Evolutionary conservation across 2,797 vertebrate genomes (phyloP).

Genomic region (Botia kubotai): DNA sequence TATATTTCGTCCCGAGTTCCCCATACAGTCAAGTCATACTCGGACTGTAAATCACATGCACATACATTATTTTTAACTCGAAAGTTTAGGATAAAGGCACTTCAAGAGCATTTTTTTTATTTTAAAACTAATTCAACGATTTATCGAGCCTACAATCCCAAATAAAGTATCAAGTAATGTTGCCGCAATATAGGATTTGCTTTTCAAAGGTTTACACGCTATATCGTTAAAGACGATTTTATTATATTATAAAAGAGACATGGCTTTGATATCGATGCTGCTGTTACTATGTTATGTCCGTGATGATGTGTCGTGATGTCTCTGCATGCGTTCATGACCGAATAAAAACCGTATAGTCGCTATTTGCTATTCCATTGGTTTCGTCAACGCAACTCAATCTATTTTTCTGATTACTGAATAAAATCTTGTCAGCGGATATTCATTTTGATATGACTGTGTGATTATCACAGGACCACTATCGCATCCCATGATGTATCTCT

Average conservation of each 20-base stretch:
- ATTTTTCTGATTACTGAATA: neutral
- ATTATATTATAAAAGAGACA: neutral
- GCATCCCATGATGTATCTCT: neutral
- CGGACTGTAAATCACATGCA: neutral
- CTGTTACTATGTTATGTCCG: neutral
- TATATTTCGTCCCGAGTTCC: slow-evolving; percentile 7
- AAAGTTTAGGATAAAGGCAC: neutral
- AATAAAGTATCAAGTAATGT: neutral
- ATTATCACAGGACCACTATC: neutral
- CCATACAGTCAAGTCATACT: slow-evolving; percentile 16
- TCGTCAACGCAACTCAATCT: neutral
- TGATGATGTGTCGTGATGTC: slow-evolving; percentile 27
- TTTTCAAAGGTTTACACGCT: neutral
- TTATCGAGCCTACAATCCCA: neutral
- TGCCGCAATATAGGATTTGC: neutral
- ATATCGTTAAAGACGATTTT: neutral
- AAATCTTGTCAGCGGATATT: neutral
- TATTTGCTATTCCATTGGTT: slow-evolving; percentile 7
- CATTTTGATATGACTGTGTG: neutral
- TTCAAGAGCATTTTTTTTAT: neutral
- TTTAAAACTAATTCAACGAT: slow-evolving; percentile 9
- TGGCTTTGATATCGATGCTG: neutral
- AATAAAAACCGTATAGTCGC: neutral
- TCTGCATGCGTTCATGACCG: slow-evolving; percentile 15
- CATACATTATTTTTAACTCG: neutral